phyloP scores from a whole-genome alignment of 2,113 vertebrate species.

The Microcebus jonahi region DNA sequence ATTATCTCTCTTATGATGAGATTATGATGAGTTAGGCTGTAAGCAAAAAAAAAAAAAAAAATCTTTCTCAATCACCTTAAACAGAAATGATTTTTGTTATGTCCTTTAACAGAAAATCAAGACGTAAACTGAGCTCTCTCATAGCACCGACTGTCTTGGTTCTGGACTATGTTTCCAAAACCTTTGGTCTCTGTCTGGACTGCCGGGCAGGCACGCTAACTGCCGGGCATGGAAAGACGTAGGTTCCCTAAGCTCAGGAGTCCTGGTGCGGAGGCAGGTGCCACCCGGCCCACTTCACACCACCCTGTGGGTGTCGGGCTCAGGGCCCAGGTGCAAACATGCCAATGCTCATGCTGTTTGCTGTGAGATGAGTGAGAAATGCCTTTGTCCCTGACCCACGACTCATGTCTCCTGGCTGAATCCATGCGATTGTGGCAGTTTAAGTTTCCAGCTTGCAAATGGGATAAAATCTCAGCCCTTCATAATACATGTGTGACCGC shows the following conservation, averaged over 20 bases:
- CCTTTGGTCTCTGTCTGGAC: neutral
- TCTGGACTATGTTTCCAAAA: neutral
- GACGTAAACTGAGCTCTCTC: neutral
- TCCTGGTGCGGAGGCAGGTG: fast-evolving
- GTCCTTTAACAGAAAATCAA: neutral
- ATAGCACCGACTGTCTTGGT: too few relatives aligned
- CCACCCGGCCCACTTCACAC: neutral
- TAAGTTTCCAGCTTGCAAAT: neutral
- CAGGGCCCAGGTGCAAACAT: neutral
- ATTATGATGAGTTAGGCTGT: neutral
- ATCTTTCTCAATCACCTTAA: neutral
- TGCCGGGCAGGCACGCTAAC: neutral
- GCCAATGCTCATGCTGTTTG: neutral
- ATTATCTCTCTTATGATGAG: neutral
- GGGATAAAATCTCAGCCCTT: neutral
- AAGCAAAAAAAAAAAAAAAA: neutral
- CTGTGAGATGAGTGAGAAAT: neutral
- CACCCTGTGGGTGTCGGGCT: neutral
- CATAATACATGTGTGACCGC: neutral
- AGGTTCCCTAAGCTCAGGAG: neutral
- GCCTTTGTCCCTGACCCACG: neutral
- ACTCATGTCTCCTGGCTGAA: neutral
- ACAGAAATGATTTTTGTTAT: neutral
- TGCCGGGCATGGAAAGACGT: neutral
- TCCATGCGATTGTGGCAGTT: neutral